Evolutionary conservation across 2,888 invertebrate genomes (phyloP), one percentile per base, ranked within the genome.

Genomic region (Drosophila borealis): DNA sequence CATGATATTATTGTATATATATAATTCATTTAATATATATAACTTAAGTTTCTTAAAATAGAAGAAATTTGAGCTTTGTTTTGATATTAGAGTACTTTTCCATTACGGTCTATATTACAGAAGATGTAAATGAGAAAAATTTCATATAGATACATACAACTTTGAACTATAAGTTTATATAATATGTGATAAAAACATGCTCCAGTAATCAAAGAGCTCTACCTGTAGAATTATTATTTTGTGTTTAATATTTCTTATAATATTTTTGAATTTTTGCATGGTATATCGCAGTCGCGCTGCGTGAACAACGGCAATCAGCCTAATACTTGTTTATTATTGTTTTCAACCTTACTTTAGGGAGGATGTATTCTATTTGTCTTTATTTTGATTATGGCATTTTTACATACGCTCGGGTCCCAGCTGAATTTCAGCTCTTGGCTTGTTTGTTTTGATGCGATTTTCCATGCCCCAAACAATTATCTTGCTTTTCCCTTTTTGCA

Each of bases 341-440:
- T 57, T 55, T 46, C 41, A 41, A 17, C 37, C 48, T 49, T 48
- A 44, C 41, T 19, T 44, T 29, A 10, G 17, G 46, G 37, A 17
- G 56, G 37, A 19, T 55, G 42, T 36, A 13, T 45, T 42, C n/a
- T 49, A 68, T 62, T 77, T 67, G 74, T 64, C 25, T 74, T 68
- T 81, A 68, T 70, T 85, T 81, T 57, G 66, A 70, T 72, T 70
- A 48, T 65, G 45, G 53, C 55, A 41, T 54, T 64, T 72, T 53
- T 48, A 53, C 51, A 64, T 51, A 34, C 17, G 53, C 48, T 51
- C 33, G 25, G 29, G 34, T 49, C 36, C 14, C 37, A 36, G 56
- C 36, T 49, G 11, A 51, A 49, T 33, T 54, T 56, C n/a, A 11
- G 21, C 19, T 76, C 41, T 55, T 59, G 55, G 39, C 41, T 59